Percentiles rank a stretch among this genome's conserved stretches.
Evolutionary conservation across 1,140 invertebrate genomes (phyloP).

Genomic region (Aricia agestis): DNA sequence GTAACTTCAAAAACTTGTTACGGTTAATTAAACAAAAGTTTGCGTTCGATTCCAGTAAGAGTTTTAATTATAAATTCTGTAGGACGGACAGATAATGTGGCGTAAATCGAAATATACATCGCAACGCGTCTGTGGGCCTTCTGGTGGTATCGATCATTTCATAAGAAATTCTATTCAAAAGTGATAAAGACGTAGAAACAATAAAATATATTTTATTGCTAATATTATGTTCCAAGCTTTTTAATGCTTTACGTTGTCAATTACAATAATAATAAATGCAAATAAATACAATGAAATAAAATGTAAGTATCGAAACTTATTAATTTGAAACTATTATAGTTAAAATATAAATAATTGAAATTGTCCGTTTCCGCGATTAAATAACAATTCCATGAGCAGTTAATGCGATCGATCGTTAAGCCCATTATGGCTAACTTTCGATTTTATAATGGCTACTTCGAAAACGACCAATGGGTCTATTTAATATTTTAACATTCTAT

Average conservation of each 20-base stretch:
- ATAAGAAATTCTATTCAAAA: too few species aligned
- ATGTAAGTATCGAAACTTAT: background rate
- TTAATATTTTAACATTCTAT: background rate
- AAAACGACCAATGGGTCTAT: background rate
- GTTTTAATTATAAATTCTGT: slow-evolving; percentile 1
- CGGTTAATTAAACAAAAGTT: background rate
- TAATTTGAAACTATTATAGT: background rate
- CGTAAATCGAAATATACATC: background rate
- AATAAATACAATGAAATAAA: too few species aligned
- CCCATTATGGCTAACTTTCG: background rate
- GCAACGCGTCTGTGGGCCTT: background rate
- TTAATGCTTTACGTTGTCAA: too few species aligned
- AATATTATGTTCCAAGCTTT: background rate
- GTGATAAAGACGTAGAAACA: too few species aligned
- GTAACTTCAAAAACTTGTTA: background rate
- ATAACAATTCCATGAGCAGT: background rate
- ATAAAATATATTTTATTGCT: background rate
- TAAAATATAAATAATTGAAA: background rate
- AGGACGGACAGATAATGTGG: background rate
- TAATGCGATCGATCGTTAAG: background rate
- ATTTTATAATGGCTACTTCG: background rate
- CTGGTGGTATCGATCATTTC: background rate
- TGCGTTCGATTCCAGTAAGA: background rate
- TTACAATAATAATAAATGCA: too few species aligned
- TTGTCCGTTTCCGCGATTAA: background rate